Evolutionary conservation across 2,888 invertebrate species (phyloP), one percentile per base, ranked within the genome.

Genomic region (Odontocolon sp.): DNA sequence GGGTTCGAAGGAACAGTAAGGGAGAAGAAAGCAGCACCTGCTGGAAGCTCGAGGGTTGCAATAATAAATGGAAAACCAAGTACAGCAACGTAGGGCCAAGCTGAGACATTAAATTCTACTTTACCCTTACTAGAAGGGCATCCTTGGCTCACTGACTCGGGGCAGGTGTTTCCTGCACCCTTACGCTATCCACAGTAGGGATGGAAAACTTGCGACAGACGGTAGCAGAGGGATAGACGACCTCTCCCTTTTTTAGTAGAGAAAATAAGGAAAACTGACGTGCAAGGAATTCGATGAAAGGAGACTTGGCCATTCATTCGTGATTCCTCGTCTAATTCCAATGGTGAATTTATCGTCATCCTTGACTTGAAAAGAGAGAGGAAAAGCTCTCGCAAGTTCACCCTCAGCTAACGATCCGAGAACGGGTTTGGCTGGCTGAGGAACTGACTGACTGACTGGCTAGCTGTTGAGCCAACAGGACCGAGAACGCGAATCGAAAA

Each of bases 21-120:
- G 11, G n/a, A 23, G 33, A 6, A 31, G 33, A 26, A n/a, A 21
- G 63, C 63, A 47, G 33, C 52, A 67, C 66, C 54, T 67, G 66
- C 54, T 33, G 28, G 23, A 47, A 33, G 28, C 52, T 21, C 28
- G 66, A 42, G 54, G 42, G 54, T 40, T 42, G n/a, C 23, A 11
- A 18, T 36, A 57, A 57, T 38, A 38, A 57, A 38, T 21, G 38
- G 38, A 38, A 21, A 57, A 38, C n/a, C 40, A 33, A 63, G 57
- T 59, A 42, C 59, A 14, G 56, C 14, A n/a, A 45, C 23, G 54
- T 36, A n/a, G 56, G 57, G 26, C 28, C 14, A 40, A 38, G 28
- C 50, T 33, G 63, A 69, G 57, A 78, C 79, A 80, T 82, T 82
- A 82, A 82, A 80, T 78, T 70, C 66, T 78, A 77, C 80, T 82